phyloP scores from a whole-genome alignment of 2,888 invertebrate genomes.

The Caenorhabditis virilis region DNA sequence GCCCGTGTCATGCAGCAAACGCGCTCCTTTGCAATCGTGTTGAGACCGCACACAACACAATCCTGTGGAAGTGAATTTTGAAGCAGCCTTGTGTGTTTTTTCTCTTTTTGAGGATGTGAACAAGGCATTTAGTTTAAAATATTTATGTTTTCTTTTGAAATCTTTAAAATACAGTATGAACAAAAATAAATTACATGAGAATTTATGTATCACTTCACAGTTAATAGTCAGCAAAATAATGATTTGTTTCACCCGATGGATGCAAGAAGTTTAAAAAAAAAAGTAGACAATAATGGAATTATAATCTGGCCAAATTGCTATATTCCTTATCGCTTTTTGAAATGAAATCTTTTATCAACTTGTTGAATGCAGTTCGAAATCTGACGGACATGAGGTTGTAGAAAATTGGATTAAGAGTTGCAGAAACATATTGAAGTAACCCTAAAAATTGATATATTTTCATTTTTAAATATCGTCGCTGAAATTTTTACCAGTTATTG shows the following conservation, averaged over 20 bases:
- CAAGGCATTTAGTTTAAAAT: too few relatives aligned
- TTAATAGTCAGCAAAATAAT: too few relatives aligned
- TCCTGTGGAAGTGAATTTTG: too few relatives aligned
- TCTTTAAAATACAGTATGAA: too few relatives aligned
- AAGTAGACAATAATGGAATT: background rate
- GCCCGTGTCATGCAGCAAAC: background rate
- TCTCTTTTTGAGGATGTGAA: too few relatives aligned
- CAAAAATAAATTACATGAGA: too few relatives aligned
- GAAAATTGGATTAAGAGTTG: slow-evolving; percentile 66
- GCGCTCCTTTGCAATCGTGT: background rate
- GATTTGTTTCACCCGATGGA: too few relatives aligned
- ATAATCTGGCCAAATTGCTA: slow-evolving; percentile 42
- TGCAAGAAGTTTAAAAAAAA: background rate
- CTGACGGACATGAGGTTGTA: slow-evolving; percentile 66
- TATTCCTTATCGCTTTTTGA: slow-evolving; percentile 40
- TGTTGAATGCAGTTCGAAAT: slow-evolving; percentile 62
- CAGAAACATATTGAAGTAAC: slow-evolving; percentile 65
- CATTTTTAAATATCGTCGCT: background rate
- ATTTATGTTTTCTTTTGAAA: too few relatives aligned
- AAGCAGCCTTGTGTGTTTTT: too few relatives aligned
- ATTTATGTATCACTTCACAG: too few relatives aligned
- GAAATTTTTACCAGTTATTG: slow-evolving; percentile 55
- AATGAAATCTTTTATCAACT: slow-evolving; percentile 44
- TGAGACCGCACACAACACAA: too few relatives aligned
- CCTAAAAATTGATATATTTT: slow-evolving; percentile 14